These are phyloP conservation scores for Pelvicachromis taeniatus DNA, from an alignment of 2,113 vertebrate genomes.

Conservation along the genomic window DNA sequence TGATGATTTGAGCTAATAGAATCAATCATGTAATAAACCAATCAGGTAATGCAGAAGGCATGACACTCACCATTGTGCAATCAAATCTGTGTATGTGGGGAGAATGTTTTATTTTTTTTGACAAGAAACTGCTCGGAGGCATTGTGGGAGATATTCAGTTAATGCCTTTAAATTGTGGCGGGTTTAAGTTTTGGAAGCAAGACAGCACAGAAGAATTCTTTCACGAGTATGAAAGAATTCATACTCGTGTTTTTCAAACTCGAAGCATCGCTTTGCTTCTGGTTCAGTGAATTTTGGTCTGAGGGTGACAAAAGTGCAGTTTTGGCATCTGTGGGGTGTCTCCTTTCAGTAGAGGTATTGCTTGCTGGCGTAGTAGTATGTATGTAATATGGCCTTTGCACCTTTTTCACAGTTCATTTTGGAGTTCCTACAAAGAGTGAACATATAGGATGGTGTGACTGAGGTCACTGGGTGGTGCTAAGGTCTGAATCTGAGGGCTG, in stretches of 20 bases:
- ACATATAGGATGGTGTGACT: not conserved
- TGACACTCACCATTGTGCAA: too few species aligned
- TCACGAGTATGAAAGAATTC: not conserved
- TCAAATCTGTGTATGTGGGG: not conserved
- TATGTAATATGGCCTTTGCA: not conserved
- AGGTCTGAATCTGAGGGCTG: not conserved
- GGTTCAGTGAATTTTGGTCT: not conserved
- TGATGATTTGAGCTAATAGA: too few species aligned
- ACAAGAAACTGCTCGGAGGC: not conserved
- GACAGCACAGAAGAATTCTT: accelerated
- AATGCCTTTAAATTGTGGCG: not conserved
- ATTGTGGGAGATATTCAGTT: not conserved
- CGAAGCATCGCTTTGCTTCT: not conserved
- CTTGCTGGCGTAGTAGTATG: not conserved
- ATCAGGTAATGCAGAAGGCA: too few species aligned
- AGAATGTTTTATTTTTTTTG: not conserved
- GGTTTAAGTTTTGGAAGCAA: not conserved
- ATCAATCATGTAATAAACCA: too few species aligned
- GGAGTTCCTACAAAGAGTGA: not conserved
- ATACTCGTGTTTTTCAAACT: not conserved
- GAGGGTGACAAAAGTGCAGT: not conserved
- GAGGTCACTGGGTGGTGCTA: not conserved
- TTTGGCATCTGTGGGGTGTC: not conserved
- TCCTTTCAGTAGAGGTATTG: not conserved
- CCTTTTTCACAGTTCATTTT: not conserved